Percentiles rank a stretch among this genome's conserved stretches.
phyloP scores from a whole-genome alignment of 2,797 vertebrate species.

The Sebastes melanostomus region DNA sequence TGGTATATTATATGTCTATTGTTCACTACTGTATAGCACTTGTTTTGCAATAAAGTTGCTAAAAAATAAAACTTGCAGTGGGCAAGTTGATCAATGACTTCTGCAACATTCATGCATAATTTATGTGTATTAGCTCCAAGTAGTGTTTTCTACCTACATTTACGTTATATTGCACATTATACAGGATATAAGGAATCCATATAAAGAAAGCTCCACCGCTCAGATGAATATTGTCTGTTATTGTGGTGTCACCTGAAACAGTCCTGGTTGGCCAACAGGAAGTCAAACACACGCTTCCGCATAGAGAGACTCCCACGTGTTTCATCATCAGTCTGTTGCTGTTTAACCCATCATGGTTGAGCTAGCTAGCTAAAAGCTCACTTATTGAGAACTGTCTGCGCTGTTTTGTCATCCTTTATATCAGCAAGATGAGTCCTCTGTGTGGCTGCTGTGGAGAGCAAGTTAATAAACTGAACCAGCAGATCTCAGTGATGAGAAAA shows the following conservation, averaged over 20 bases:
- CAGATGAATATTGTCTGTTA: neutral
- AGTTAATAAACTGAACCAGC: constrained; percentile 67
- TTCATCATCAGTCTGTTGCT: neutral
- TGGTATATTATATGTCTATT: too few species aligned
- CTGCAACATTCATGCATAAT: neutral
- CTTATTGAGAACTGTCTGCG: rapidly evolving
- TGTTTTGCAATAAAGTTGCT: too few species aligned
- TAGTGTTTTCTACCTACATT: neutral
- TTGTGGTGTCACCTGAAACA: constrained; percentile 20
- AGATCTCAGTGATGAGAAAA: constrained; percentile 83
- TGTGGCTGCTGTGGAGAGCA: constrained; percentile 57
- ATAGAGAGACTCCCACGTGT: constrained; percentile 1
- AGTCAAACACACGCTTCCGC: constrained; percentile 47
- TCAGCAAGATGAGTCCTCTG: constrained; percentile 55
- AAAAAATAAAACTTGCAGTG: neutral
- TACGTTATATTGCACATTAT: too few species aligned
- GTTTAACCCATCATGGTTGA: neutral
- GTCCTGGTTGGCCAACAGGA: constrained; percentile 57
- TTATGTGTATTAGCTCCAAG: rapidly evolving
- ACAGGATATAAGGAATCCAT: neutral
- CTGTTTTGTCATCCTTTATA: neutral
- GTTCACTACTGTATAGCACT: too few species aligned
- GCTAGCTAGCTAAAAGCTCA: neutral
- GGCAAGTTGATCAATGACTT: neutral
- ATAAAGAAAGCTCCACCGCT: rapidly evolving